Conservation (phyloP, 2,113 vertebrate genomes). For the Callopanchax toddi region DNA sequence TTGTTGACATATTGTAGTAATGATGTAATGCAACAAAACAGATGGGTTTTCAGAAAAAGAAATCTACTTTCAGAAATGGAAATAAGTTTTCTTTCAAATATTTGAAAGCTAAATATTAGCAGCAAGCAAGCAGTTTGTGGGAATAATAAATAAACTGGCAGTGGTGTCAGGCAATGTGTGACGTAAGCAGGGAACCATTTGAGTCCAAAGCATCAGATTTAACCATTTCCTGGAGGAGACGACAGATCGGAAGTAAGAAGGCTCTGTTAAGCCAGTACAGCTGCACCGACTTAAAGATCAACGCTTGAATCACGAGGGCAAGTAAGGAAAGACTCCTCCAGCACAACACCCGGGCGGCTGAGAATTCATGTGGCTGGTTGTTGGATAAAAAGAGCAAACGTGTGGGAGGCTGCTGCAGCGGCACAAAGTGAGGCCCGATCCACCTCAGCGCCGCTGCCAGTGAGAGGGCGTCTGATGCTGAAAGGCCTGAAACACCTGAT, state of each 20-base stretch:
- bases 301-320: background rate
- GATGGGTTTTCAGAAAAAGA: background rate
- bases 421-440: conserved; percentile 43
- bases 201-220: conserved; percentile 2
- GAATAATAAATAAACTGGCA: conserved; percentile 2
- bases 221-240: conserved; percentile 11
- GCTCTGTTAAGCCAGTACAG: background rate
- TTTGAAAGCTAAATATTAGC: background rate
- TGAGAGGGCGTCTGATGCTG: conserved; percentile 44
- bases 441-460: conserved; percentile 46
- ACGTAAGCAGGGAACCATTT: background rate
- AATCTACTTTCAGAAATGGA: background rate
- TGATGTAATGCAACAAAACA: no score
- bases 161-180: background rate
- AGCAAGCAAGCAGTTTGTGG: background rate
- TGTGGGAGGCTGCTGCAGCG: conserved; percentile 58
- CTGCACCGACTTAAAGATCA: conserved; percentile 11
- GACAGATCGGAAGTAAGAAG: conserved; percentile 2
- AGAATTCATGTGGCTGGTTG: conserved; percentile 40
- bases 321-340: conserved; percentile 11
- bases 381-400: conserved; percentile 40
- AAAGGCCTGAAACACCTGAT: conserved; percentile 64
- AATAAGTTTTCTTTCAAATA: background rate
- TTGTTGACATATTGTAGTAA: no score
- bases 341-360: conserved; percentile 24